Evolutionary conservation across 2,888 invertebrate genomes (phyloP), one percentile per base, ranked within the genome.

Genomic region (Thymelicus sylvestris): DNA sequence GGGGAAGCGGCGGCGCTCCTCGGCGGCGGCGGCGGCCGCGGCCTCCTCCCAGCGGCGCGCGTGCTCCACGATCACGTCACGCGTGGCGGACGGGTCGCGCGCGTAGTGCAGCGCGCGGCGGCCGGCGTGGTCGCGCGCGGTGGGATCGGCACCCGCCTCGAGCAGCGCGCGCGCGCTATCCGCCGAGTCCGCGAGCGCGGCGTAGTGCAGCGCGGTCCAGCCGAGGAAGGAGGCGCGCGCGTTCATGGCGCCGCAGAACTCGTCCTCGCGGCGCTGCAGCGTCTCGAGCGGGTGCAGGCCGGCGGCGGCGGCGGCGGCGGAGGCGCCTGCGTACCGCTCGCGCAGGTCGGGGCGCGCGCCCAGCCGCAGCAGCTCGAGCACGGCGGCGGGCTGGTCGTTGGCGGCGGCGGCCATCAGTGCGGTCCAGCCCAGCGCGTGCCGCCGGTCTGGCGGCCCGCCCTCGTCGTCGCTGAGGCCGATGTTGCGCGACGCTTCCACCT

Each of bases 171-270:
- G 91, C 7, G 97, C 95, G 50, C 95, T 94, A 31, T 94, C 93
- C 4, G 93, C 81, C 76, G 96, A 95, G 89, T 98, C 96, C 2
- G 95, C 95, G 60, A 98, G 91, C 66, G 96, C 97, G 10, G 98
- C 98, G 93, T 98, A 98, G 89, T 98, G 98, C 75, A 98, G 93
- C 64, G 98, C 96, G 69, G 98, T 98, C 90, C 97, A 98, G 47
- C 97, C 98, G 76, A 96, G 94, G 88, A 97, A 98, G 8, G 96
- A 96, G 0, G 97, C 97, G 79, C 95, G 94, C 78, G 95, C 95
- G 82, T 96, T 96, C 85, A 96, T 94, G 59, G 95, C 89, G 78
- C 95, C 94, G 78, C 96, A 96, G 90, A 98, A 98, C 86, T 98
- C 97, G 75, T 97, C 96, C 85, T 98, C 98, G 75, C 98, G 94